phyloP scores from a whole-genome alignment of 2,113 vertebrate genomes.

The Syrrhaptes paradoxus region DNA sequence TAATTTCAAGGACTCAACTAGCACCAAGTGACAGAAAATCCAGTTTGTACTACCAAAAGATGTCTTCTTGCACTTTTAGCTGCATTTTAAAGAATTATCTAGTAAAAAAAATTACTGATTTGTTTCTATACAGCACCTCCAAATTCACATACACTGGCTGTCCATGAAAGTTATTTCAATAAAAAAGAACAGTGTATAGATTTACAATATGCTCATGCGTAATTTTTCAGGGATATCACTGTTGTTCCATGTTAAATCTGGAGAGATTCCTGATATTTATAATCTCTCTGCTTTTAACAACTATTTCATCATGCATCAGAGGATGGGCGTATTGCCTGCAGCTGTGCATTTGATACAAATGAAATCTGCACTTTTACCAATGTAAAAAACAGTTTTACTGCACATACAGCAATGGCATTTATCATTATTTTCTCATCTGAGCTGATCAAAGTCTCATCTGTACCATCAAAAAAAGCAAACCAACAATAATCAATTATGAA shows the following conservation, averaged over 20 bases:
- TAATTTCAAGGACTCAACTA: neutral
- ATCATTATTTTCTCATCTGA: neutral
- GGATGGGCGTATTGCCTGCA: neutral
- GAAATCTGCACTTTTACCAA: neutral
- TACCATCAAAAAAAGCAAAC: conserved; percentile 2
- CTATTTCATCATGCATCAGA: neutral
- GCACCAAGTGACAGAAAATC: neutral
- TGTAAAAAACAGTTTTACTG: neutral
- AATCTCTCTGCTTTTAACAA: neutral
- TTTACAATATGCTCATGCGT: neutral
- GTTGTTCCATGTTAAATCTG: neutral
- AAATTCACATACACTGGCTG: neutral
- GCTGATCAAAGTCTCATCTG: neutral
- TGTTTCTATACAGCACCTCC: neutral
- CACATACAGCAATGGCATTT: neutral
- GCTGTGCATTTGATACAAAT: neutral
- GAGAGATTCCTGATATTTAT: neutral
- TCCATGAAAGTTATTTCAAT: neutral
- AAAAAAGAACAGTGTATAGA: neutral
- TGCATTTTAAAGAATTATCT: neutral
- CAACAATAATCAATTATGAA: conserved; percentile 5
- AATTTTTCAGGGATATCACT: neutral
- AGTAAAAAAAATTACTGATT: neutral
- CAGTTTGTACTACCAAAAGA: neutral
- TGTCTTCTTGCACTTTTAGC: neutral